Evolutionary conservation across 2,113 vertebrate genomes (phyloP).

Genomic region (Apodemus sylvaticus): DNA sequence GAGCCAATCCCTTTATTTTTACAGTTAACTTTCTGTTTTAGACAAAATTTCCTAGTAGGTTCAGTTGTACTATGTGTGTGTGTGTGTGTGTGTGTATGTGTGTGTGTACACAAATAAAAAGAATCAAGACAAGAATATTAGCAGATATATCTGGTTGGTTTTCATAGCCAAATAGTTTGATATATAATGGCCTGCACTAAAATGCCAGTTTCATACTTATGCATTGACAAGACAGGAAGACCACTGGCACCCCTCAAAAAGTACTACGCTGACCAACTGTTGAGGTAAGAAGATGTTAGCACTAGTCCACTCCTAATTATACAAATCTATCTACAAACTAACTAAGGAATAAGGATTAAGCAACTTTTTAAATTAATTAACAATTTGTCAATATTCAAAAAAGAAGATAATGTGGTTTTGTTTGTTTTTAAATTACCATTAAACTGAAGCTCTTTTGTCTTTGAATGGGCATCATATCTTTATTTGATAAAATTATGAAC

Average conservation of each 20-base stretch:
- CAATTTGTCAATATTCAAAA: slow-evolving; percentile 21
- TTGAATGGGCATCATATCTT: neutral
- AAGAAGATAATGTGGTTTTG: neutral
- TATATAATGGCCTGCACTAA: neutral
- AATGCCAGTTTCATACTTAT: neutral
- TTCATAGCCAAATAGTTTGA: neutral
- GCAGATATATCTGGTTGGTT: neutral
- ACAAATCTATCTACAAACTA: neutral
- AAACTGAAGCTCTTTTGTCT: neutral
- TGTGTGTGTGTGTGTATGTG: neutral
- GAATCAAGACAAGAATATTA: neutral
- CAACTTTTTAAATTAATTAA: slow-evolving; percentile 29
- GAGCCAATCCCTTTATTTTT: neutral
- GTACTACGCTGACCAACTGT: neutral
- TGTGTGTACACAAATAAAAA: neutral
- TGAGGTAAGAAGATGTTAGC: neutral
- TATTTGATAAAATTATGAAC: neutral
- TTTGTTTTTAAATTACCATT: neutral
- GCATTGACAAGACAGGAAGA: neutral
- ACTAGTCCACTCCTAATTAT: neutral
- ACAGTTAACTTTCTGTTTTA: neutral
- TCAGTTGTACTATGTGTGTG: neutral
- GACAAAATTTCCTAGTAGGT: neutral
- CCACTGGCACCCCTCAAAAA: neutral
- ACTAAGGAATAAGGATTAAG: neutral